Evolutionary conservation across 2,113 vertebrate genomes (phyloP).

Genomic region (Sterna hirundo): DNA sequence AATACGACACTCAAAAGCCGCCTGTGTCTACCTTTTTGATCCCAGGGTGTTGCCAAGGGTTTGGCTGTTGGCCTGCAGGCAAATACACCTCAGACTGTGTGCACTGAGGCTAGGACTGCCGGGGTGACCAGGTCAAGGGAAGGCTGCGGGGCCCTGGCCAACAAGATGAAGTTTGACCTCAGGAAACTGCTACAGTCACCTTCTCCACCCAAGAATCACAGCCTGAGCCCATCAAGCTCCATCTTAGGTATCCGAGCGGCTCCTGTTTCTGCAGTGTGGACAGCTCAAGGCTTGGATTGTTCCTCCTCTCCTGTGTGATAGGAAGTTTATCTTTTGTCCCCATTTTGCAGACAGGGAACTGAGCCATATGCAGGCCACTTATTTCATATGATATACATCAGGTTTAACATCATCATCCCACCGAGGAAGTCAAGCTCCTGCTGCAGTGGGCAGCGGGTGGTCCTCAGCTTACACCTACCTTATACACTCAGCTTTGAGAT

Average conservation of each 20-base stretch:
- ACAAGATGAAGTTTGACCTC: background rate
- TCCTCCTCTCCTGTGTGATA: background rate
- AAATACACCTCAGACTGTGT: background rate
- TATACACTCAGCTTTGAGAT: background rate
- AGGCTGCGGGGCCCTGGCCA: background rate
- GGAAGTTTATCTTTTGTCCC: background rate
- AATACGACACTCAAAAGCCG: background rate
- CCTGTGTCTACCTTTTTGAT: background rate
- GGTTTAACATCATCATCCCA: background rate
- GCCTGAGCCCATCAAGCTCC: background rate
- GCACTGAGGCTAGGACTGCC: background rate
- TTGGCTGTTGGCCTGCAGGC: background rate
- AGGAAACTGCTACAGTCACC: background rate
- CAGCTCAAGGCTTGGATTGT: background rate
- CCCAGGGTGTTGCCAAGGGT: background rate
- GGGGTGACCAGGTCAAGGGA: background rate
- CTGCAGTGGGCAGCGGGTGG: background rate
- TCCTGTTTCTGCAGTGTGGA: background rate
- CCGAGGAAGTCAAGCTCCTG: background rate
- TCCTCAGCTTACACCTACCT: background rate
- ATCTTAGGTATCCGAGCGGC: fast-evolving
- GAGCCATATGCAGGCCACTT: background rate
- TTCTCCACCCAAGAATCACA: background rate
- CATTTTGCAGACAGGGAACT: background rate
- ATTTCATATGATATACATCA: background rate